Evolutionary conservation across 2,113 vertebrate species (phyloP).

Genomic region (Isurus oxyrinchus): DNA sequence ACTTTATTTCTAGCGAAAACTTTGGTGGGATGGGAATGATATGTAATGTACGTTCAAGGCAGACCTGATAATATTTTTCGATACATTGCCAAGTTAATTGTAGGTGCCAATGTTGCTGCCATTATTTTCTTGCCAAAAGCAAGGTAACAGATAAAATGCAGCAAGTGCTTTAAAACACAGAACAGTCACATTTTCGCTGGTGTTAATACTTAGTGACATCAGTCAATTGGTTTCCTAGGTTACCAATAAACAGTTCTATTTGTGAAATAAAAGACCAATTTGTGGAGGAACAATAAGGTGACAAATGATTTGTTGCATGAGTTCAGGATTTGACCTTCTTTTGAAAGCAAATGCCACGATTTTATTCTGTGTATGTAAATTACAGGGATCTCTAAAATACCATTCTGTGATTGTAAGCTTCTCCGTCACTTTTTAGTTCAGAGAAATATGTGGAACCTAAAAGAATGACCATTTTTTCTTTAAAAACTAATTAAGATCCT

Average conservation of each 20-base stretch:
- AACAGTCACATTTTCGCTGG: background rate
- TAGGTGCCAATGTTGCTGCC: background rate
- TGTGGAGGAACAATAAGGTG: constrained; percentile 10
- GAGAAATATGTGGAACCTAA: background rate
- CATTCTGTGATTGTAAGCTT: background rate
- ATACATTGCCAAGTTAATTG: background rate
- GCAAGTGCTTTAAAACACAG: background rate
- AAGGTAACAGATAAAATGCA: constrained; percentile 1
- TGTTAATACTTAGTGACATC: constrained; percentile 24
- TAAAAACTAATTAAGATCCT: background rate
- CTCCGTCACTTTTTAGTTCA: background rate
- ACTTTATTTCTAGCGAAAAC: background rate
- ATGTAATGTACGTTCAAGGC: background rate
- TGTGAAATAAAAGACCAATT: constrained; percentile 35
- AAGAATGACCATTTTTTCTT: background rate
- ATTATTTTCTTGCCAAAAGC: background rate
- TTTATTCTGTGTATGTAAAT: constrained; percentile 28
- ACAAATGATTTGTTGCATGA: constrained; percentile 17
- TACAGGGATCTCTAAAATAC: background rate
- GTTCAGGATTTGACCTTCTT: background rate
- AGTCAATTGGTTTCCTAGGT: constrained; percentile 32
- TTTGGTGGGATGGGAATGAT: background rate
- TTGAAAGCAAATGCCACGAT: constrained; percentile 10
- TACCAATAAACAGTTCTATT: constrained; percentile 21
- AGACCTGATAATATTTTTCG: background rate